Conservation (phyloP, 2,113 vertebrate genomes). For the Hippocampus abdominalis region DNA sequence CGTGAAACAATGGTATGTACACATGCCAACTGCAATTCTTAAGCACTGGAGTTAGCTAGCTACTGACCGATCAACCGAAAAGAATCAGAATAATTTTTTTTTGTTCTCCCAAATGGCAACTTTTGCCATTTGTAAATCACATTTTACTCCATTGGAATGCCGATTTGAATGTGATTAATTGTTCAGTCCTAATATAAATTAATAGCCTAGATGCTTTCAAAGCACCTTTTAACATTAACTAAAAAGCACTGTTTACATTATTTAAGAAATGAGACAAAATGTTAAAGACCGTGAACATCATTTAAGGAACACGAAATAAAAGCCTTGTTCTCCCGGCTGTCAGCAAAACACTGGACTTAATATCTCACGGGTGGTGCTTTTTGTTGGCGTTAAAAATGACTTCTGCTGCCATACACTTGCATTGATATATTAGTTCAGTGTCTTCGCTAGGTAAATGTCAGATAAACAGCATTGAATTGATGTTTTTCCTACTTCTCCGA, state of each 20-base stretch:
- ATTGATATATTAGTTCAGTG: neutral
- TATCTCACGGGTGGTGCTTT: neutral
- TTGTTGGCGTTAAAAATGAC: neutral
- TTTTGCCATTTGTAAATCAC: no score
- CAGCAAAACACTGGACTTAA: neutral
- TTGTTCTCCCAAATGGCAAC: no score
- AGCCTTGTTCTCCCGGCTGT: neutral
- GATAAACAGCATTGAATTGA: neutral
- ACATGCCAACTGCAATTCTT: no score
- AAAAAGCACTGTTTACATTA: neutral
- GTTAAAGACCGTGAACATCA: no score
- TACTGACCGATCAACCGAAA: no score
- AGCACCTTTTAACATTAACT: neutral
- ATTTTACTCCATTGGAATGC: no score
- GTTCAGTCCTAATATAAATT: no score
- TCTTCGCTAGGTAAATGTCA: neutral
- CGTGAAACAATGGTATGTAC: no score
- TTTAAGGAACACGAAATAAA: neutral
- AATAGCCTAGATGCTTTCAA: neutral
- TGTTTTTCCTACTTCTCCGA: conserved; percentile 18
- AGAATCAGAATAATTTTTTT: no score
- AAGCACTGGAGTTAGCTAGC: no score
- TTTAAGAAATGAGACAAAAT: no score
- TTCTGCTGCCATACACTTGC: neutral
- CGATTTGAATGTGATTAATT: no score